Evolutionary conservation across 2,113 vertebrate genomes (phyloP), one percentile per base, ranked within the genome.

Genomic region (Pavo muticus): DNA sequence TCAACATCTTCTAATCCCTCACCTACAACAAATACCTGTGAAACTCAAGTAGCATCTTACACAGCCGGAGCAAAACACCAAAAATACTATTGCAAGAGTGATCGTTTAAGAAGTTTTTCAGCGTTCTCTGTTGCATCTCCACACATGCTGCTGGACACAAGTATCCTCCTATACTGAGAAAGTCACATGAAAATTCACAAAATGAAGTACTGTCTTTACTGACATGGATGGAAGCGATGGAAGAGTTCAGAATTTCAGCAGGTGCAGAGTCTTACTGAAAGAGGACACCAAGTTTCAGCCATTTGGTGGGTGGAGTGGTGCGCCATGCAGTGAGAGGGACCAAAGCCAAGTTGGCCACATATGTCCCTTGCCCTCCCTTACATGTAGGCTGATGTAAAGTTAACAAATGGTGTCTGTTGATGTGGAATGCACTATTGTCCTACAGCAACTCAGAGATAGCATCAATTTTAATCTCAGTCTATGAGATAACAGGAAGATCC

Each of bases 381-480:
- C 0, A 1, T 42, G 30, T 14, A 48, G 2, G 0, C 35, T 73
- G 50, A 52, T 39, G 30, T 48, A 63, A 87, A 75, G 29, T 37
- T 71, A 45, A 40, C 15, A 84, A 75, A 40, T 39, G 18, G 4
- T 84, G 27, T 70, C 84, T 85, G 68, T 60, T 79, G 21, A n/a
- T 67, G 37, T 68, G 60, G 30, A 60, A 81, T n/a, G 70, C 12
- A 4, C 17, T n/a, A 4, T 52, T 3, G 0, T 74, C 44, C 52
- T 88, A 40, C 39, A 74, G 40, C 24, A 78, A 24, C 39, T 32
- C 45, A 44, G 76, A 87, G 29, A 39, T 2, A 50, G 21, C 60
- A 83, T 61, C 40, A 23, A 2, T 86, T 93, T 91, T 88, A 77
- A 71, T 77, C 16, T 80, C 40, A 35, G 14, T 63, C 42, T 86